phyloP scores from a whole-genome alignment of 1,140 invertebrate genomes.

The Homalodisca vitripennis region DNA sequence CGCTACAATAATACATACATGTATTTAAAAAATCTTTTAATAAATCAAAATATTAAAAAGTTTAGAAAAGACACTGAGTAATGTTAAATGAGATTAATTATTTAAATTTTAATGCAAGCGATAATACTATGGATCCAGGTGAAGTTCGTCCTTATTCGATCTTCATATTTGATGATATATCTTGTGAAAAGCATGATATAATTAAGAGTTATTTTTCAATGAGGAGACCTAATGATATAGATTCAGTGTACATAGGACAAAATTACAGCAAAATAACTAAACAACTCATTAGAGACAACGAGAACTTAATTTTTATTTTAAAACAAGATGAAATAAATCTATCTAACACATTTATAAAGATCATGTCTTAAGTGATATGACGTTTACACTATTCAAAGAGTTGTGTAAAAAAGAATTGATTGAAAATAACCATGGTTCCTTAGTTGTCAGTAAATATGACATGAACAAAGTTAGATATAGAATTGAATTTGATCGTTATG shows the following conservation, averaged over 20 bases:
- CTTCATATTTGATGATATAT: conserved; percentile 48
- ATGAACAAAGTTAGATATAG: too few relatives aligned
- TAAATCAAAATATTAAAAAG: conserved; percentile 46
- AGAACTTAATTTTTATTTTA: conserved; percentile 47
- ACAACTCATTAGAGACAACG: conserved; percentile 50
- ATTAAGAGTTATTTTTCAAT: conserved; percentile 47
- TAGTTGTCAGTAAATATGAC: too few relatives aligned
- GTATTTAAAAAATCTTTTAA: conserved; percentile 47
- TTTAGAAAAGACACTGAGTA: conserved; percentile 42
- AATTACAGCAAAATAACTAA: conserved; percentile 48
- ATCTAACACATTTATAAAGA: conserved; percentile 49
- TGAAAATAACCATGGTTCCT: too few relatives aligned
- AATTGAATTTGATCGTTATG: too few relatives aligned
- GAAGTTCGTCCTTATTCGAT: conserved; percentile 43
- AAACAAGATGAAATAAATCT: conserved; percentile 50
- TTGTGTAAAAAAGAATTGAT: too few relatives aligned
- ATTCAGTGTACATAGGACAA: conserved; percentile 47
- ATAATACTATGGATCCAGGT: conserved; percentile 40
- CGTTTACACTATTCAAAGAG: conserved; percentile 35
- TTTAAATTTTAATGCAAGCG: conserved; percentile 41
- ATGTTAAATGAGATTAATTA: conserved; percentile 41
- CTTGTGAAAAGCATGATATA: conserved; percentile 46
- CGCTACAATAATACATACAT: conserved; percentile 48
- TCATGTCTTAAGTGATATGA: conserved; percentile 47
- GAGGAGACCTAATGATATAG: conserved; percentile 45